Evolutionary conservation across 92 coral and sea anemone species (phyloP), one percentile per base, ranked within the genome.

Genomic region (Hydrozoanthus gracilis): DNA sequence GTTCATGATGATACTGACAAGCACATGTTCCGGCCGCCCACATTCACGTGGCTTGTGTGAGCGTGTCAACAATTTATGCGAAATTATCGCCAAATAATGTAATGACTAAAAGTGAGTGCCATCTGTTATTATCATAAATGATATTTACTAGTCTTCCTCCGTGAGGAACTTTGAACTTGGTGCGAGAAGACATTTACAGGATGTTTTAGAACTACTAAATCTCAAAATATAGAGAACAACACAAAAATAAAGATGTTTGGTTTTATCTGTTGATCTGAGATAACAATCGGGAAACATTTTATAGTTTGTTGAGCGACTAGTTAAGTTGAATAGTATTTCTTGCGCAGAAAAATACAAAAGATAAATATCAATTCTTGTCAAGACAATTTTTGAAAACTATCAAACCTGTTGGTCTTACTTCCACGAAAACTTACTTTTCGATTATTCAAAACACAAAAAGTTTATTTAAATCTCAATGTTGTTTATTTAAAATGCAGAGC

Each of bases 341-440:
- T 48, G 27, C 62, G 73, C 61, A 80, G 14, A 67, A 80, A 47
- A 79, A 48, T 20, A 9, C 16, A 49, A 79, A 62, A 6, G 49
- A 4, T 10, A 44, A 47, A 65, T 64, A 10, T 9, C 2, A 76
- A 18, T 17, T 11, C 52, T 2, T 4, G 13, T 5, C 51, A 15
- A 9, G 44, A 76, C 7, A 18, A 79, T 16, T 62, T 62, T 16
- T 9, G 18, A 44, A 5, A 20, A 7, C 45, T 27, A 27, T 27
- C 39, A 27, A 27, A 27, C 39, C 39, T 27, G 73, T 35, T 68
- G 3, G 44, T 20, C 44, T 7, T 9, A 74, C 35, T 6, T 52
- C 14, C 8, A 0, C 52, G 16, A 16, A 76, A 39, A 20, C 15
- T 52, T 11, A 76, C 82, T 50, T 7, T 17, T 17, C 20, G 61